Conservation (phyloP, 1,140 invertebrate genomes). For the Gryon sp. region DNA sequence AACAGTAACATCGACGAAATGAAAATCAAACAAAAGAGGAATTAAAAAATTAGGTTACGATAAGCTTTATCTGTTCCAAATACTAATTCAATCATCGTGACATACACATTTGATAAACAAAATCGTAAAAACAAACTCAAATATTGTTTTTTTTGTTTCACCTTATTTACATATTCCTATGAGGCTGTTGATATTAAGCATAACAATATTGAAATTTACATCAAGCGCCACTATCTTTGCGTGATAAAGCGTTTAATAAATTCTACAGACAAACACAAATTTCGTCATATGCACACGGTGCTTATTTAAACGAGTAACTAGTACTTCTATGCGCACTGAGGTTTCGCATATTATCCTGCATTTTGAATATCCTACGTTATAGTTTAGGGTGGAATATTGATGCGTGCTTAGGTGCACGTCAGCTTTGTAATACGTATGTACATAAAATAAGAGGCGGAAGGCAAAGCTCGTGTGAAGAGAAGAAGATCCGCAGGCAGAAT, state of each 20-base stretch:
- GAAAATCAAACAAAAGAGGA: no score
- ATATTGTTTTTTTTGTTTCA: neutral
- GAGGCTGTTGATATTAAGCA: slow-evolving; percentile 37
- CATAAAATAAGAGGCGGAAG: slow-evolving; percentile 58
- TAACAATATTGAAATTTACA: slow-evolving; percentile 45
- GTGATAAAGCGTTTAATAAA: slow-evolving; percentile 55
- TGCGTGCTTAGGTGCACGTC: slow-evolving; percentile 53
- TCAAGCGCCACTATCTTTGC: slow-evolving; percentile 34
- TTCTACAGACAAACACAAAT: slow-evolving; percentile 44
- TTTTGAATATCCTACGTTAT: slow-evolving; percentile 30
- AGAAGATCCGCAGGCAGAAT: slow-evolving; percentile 58
- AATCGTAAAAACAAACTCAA: neutral
- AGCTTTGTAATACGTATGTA: slow-evolving; percentile 54
- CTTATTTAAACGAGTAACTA: slow-evolving; percentile 55
- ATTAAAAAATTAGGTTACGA: no score
- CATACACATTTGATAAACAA: no score
- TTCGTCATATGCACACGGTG: slow-evolving; percentile 41
- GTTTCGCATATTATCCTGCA: slow-evolving; percentile 13
- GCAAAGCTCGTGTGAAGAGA: slow-evolving; percentile 36
- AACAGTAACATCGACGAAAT: no score
- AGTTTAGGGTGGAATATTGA: slow-evolving; percentile 55
- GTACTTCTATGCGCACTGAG: slow-evolving; percentile 26
- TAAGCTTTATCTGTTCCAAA: no score
- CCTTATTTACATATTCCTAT: slow-evolving; percentile 5
- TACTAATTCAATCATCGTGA: no score